A percentile compares a stretch with the other conserved stretches of the same genome.
These are phyloP conservation scores for Mormyrus iriodes DNA, from an alignment of 2,113 vertebrate species.

Conservation along the genomic window DNA sequence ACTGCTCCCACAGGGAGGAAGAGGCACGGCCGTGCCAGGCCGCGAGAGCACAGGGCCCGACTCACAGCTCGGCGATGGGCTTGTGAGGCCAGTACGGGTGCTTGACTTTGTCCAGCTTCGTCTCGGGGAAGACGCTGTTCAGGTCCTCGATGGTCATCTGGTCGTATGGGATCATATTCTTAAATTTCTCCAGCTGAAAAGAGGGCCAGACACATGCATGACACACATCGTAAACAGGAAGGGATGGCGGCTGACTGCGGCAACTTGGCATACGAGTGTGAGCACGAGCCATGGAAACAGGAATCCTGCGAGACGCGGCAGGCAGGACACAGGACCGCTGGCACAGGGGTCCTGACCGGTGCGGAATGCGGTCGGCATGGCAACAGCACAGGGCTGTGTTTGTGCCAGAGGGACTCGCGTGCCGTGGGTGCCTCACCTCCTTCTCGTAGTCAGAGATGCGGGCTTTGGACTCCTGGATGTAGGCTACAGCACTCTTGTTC, in stretches of 20 bases:
- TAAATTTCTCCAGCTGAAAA: slow-evolving; percentile 73
- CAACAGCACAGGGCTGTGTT: background rate
- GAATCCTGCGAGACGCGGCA: background rate
- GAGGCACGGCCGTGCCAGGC: background rate
- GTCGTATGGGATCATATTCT: slow-evolving; percentile 86
- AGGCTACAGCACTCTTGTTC: slow-evolving; percentile 61
- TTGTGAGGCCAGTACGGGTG: slow-evolving; percentile 85
- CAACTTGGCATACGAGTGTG: background rate
- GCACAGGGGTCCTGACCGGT: background rate
- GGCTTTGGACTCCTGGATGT: slow-evolving; percentile 69
- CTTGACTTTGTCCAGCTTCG: slow-evolving; percentile 78
- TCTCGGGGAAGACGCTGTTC: slow-evolving; percentile 74
- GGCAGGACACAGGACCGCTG: background rate
- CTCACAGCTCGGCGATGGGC: slow-evolving; percentile 76
- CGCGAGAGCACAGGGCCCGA: background rate
- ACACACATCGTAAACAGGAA: background rate
- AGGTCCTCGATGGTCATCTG: slow-evolving; percentile 88
- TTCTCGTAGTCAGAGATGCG: slow-evolving; percentile 69
- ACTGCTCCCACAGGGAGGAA: background rate
- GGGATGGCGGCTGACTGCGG: no score
- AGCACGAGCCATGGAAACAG: background rate
- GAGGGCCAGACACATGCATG: background rate
- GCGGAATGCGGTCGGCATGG: background rate
- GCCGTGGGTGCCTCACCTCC: slow-evolving; percentile 53
- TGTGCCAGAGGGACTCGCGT: background rate